Percentiles rank a stretch among this genome's conserved stretches.
Evolutionary conservation across 2,888 invertebrate genomes (phyloP).

Genomic region (Plusia festucae): DNA sequence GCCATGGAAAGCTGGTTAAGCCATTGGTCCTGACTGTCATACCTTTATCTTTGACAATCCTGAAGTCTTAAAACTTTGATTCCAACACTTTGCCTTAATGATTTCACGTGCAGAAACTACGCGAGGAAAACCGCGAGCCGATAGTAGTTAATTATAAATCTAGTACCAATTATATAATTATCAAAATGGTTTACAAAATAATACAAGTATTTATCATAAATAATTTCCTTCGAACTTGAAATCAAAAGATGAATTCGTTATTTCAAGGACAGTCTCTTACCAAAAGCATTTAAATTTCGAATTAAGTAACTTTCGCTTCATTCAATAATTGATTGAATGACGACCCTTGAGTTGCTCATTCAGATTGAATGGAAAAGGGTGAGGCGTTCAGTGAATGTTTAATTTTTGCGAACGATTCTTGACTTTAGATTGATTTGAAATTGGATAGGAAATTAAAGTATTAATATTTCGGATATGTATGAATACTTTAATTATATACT

Average conservation of each 20-base stretch:
- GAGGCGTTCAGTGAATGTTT: conserved; percentile 7
- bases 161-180: not conserved
- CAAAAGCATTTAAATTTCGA: conserved; percentile 2
- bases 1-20: too few species aligned
- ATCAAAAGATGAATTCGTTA: not conserved
- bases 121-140: not conserved
- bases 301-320: conserved; percentile 13
- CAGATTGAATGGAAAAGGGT: conserved; percentile 14
- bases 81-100: too few species aligned
- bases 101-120: too few species aligned
- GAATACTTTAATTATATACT: too few species aligned
- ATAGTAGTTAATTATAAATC: not conserved
- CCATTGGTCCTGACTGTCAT: too few species aligned
- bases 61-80: too few species aligned
- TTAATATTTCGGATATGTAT: not conserved
- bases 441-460: not conserved
- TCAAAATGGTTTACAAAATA: too few species aligned
- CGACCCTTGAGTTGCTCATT: conserved; percentile 18
- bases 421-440: conserved; percentile 9
- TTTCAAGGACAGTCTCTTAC: not conserved
- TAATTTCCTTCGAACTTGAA: too few species aligned
- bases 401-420: conserved; percentile 9
- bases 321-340: conserved; percentile 24
- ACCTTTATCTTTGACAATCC: too few species aligned
- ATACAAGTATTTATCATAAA: not conserved